phyloP scores from a whole-genome alignment of 2,888 invertebrate genomes.

The Aleiodes testaceus region DNA sequence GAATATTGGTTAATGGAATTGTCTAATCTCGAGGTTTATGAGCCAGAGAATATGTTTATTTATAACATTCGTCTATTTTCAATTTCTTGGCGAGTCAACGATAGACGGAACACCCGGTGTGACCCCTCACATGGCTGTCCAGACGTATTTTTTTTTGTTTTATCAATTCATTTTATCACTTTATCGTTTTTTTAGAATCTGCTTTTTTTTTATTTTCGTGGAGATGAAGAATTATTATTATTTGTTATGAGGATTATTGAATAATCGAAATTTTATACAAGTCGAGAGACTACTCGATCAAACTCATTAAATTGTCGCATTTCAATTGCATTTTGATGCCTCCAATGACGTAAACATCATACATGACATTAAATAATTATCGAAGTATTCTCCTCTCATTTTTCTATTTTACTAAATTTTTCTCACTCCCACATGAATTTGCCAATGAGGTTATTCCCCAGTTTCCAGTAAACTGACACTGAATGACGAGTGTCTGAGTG shows the following conservation, averaged over 20 bases:
- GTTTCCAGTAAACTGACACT: constrained; percentile 9
- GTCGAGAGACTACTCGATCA: constrained; percentile 3
- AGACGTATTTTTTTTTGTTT: background rate
- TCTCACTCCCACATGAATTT: constrained; percentile 10
- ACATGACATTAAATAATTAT: background rate
- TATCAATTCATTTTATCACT: background rate
- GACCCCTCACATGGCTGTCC: background rate
- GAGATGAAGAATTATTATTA: background rate
- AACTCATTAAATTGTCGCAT: constrained; percentile 1
- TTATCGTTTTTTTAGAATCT: background rate
- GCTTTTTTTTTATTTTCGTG: background rate
- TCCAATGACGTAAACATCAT: constrained; percentile 19
- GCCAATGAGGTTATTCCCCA: constrained; percentile 5
- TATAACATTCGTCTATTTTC: constrained; percentile 7
- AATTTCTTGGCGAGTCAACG: constrained; percentile 6
- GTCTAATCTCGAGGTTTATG: constrained; percentile 9
- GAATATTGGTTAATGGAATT: background rate
- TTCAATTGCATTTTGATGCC: constrained; percentile 6
- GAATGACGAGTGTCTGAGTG: constrained; percentile 32
- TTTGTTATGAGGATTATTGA: constrained; percentile 10
- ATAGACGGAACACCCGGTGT: constrained; percentile 7
- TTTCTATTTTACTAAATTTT: background rate
- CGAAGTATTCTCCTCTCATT: background rate
- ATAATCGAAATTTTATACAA: constrained; percentile 8
- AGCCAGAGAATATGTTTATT: constrained; percentile 5